Evolutionary conservation across 1,140 invertebrate species (phyloP), one percentile per base, ranked within the genome.

Genomic region (Drosophila kikkawai): DNA sequence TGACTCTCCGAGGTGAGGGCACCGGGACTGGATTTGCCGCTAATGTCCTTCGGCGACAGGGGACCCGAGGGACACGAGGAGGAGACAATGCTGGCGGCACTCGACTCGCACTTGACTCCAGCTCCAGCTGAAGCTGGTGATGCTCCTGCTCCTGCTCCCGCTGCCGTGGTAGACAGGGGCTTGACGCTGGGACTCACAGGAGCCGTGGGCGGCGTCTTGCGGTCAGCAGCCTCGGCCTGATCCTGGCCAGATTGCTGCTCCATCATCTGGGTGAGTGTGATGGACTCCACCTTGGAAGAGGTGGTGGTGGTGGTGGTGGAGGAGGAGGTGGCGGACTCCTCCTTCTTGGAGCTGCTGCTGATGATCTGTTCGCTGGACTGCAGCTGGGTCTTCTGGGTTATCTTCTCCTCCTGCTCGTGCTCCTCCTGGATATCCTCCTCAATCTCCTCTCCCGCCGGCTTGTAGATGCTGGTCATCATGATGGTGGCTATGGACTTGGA

Each of bases 381-480:
- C 41, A 82, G 53, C 9, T 80, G 36, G n/a, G 73, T 84, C 26
- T 48, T 29, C 7, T 48, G 22, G 0, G 71, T 80, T 56, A 64
- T 80, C 55, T 85, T 81, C 80, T 79, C 32, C 12, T 73, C 69
- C 2, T 56, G 47, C 36, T 86, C 82, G 9, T 78, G 79, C 55
- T 70, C 67, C 7, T 86, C 82, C 9, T 78, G 75, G 0, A 80
- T 34, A 9, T 93, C 83, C 45, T 93, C 83, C 45, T 90, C 84
- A 0, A 56, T 56, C 36, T 56, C 53, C 37, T 39, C 53, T 1
- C 53, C 53, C 29, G 90, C 82, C 6, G 91, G 91, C 51, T 91
- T 93, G 44, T 92, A 93, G 56, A 92, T 92, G 75, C 92, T 93
- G n/a, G 92, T 93, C 78, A 92, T 92, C 92, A 92, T 93, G n/a